phyloP scores from a whole-genome alignment of 37 sponge, comb jelly and placozoan genomes.

The Amphimedon queenslandica region DNA sequence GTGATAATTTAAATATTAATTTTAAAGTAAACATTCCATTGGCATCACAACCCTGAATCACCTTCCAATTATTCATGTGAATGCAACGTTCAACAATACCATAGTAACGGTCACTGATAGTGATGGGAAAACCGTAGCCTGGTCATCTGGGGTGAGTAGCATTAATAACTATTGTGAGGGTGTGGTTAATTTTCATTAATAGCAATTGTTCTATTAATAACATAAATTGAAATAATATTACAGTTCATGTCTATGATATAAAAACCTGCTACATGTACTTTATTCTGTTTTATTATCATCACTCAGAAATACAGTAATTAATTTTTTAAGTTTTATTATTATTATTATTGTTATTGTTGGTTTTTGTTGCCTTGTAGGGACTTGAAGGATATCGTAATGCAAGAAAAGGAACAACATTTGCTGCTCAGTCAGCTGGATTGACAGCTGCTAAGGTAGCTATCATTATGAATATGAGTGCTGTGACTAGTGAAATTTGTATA shows the following conservation, averaged over 20 bases:
- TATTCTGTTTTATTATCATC: too few species aligned
- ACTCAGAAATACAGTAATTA: too few species aligned
- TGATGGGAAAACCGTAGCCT: constrained; percentile 52
- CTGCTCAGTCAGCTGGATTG: constrained; percentile 68
- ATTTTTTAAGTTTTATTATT: too few species aligned
- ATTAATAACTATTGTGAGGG: not conserved
- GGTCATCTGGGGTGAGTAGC: constrained; percentile 78
- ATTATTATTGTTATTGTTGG: too few species aligned
- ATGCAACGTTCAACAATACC: constrained; percentile 75
- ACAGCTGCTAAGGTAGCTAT: constrained; percentile 56
- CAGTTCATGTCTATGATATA: too few species aligned
- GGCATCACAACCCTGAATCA: constrained; percentile 1
- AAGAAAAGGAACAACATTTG: constrained; percentile 75
- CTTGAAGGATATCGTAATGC: constrained; percentile 59
- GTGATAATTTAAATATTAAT: too few species aligned
- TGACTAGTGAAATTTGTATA: too few species aligned
- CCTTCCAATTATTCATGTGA: constrained; percentile 74
- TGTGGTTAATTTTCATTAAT: not conserved
- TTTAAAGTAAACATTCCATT: too few species aligned
- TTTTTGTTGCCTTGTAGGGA: too few species aligned
- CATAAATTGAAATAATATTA: too few species aligned
- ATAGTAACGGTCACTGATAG: constrained; percentile 70
- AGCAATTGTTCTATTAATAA: too few species aligned
- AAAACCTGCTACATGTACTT: too few species aligned
- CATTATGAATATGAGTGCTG: not conserved